Conservation (phyloP, 2,113 vertebrate genomes). For the Circaetus cinerascens region DNA sequence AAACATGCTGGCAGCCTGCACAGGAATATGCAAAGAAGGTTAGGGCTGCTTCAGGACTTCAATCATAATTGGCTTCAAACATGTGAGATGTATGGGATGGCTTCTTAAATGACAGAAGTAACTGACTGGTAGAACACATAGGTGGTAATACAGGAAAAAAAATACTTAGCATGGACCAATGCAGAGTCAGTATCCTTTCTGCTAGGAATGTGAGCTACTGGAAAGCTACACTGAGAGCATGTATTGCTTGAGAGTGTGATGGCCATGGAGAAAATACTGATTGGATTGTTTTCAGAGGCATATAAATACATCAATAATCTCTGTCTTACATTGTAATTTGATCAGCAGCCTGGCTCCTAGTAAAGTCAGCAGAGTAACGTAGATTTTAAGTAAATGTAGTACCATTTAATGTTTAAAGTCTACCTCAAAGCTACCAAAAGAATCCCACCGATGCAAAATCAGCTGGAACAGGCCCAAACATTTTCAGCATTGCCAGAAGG, state of each 20-base stretch:
- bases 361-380: background rate
- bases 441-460: background rate
- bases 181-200: background rate
- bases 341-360: background rate
- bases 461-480: background rate
- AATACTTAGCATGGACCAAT: background rate
- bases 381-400: background rate
- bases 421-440: background rate
- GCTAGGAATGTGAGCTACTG: background rate
- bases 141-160: background rate
- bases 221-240: background rate
- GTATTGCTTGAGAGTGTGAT: background rate
- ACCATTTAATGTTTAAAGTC: background rate
- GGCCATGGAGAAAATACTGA: background rate
- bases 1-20: background rate
- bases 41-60: background rate
- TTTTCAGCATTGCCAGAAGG: slow-evolving; percentile 6
- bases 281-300: background rate
- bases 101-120: background rate
- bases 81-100: background rate
- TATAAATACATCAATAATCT: background rate
- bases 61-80: background rate
- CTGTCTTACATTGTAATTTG: background rate
- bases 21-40: background rate
- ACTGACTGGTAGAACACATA: background rate